Evolutionary conservation across 1,140 invertebrate genomes (phyloP), one percentile per base, ranked within the genome.

Genomic region (Pseudomyrmex pallidus): DNA sequence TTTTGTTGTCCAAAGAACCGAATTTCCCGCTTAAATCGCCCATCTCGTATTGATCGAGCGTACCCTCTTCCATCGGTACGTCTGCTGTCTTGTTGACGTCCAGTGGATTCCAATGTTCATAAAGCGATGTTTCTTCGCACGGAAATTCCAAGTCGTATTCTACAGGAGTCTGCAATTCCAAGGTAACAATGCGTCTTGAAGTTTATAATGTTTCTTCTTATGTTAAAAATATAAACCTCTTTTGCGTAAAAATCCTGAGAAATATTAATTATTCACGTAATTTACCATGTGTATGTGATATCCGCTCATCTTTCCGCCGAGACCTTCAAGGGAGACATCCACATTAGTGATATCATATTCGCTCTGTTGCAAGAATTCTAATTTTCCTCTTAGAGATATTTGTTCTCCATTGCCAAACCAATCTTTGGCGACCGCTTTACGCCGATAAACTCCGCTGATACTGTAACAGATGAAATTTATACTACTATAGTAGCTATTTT

Each of bases 11-110:
- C 2, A 97, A 91, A 2, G 95, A 94, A 0, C 98, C 98, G 93
- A 98, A 98, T 94, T 99, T 99, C 17, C 97, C 97, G 91, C 98
- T 98, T 0, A 99, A 93, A 93, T 99, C 98, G 0, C 98, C 98
- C 88, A 98, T 95, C 94, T 98, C 96, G 91, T 98, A 98, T 89
- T 98, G 96, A 94, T 99, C 98, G 15, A 95, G 95, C 0, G 97
- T 98, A 56, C 98, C 96, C 88, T 95, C 95, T 9, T 93, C 94
- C 1, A 96, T 93, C 1, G 97, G 97, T 35, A 95, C 95, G 1
- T 94, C 92, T 2, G 94, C 92, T 2, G 94, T 94, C 2, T 95
- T 94, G 90, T 96, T 96, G 0, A 98, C 95, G 48, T 96, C 94
- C 77, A 96, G 96, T 0, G 98, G 98, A 94, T 99, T 98, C 95